Evolutionary conservation across 2,797 vertebrate species (phyloP).

Genomic region (Meda fulgida): DNA sequence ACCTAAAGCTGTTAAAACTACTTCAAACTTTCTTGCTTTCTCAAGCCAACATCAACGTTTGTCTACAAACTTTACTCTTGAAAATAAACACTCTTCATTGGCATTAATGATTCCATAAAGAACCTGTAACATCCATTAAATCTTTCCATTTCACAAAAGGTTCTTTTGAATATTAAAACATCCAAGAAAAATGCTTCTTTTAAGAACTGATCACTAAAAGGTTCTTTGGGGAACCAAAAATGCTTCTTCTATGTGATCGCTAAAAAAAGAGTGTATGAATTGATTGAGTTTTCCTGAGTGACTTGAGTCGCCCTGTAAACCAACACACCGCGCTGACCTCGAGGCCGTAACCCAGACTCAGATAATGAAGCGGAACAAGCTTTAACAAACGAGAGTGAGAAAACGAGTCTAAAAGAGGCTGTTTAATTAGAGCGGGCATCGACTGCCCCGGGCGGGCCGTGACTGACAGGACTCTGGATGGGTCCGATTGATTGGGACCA

Average conservation of each 20-base stretch:
- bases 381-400: slow-evolving; percentile 53
- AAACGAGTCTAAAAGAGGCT: slow-evolving; percentile 61
- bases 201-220: too few relatives aligned
- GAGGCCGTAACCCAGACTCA: slow-evolving; percentile 18
- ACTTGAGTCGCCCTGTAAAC: background rate
- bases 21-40: background rate
- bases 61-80: background rate
- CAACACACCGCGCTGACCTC: slow-evolving; percentile 12
- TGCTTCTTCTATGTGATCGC: background rate
- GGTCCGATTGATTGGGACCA: slow-evolving; percentile 58
- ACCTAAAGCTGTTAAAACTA: background rate
- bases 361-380: slow-evolving; percentile 53
- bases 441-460: slow-evolving; percentile 55
- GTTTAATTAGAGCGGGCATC: slow-evolving; percentile 63
- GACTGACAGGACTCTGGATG: slow-evolving; percentile 50
- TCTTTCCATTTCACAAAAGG: background rate
- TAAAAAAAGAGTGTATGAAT: background rate
- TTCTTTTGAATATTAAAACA: background rate
- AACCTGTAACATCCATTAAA: background rate
- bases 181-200: too few relatives aligned
- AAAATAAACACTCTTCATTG: background rate
- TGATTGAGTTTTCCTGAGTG: background rate
- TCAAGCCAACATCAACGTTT: background rate
- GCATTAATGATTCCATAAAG: background rate
- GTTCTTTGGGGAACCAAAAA: background rate